These are phyloP conservation scores for Formica selysi DNA, from an alignment of 1,140 invertebrate species.

Conservation along the genomic window DNA sequence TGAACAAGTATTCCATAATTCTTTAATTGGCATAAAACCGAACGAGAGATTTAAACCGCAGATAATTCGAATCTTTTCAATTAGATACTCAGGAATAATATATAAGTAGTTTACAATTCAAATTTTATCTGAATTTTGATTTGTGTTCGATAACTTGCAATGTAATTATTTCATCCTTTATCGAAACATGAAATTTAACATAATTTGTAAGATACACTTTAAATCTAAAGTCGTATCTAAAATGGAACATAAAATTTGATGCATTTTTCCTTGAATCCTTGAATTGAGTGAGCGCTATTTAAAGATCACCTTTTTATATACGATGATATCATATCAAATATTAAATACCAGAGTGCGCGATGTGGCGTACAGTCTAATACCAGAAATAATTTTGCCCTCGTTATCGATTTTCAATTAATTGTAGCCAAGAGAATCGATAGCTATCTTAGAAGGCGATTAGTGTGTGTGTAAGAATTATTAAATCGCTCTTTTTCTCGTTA, in stretches of 20 bases:
- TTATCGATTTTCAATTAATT: conserved; percentile 81
- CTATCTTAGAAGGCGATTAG: conserved; percentile 67
- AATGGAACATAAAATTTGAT: neutral
- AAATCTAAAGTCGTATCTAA: too few relatives aligned
- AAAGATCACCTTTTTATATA: neutral
- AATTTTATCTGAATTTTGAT: neutral
- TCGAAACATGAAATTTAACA: neutral
- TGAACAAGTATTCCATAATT: neutral
- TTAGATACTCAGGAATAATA: neutral
- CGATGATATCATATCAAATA: neutral
- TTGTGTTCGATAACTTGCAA: neutral
- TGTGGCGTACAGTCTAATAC: conserved; percentile 15
- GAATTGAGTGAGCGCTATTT: neutral
- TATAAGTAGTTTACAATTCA: neutral
- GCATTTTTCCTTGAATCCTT: neutral
- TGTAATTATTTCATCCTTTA: neutral
- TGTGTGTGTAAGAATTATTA: conserved; percentile 79
- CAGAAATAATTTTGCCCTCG: conserved; percentile 66
- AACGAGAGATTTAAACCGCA: neutral
- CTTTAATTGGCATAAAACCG: conserved; percentile 3
- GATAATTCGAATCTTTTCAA: neutral
- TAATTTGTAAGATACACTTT: too few relatives aligned
- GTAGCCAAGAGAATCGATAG: conserved; percentile 77
- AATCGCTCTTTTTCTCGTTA: conserved; percentile 72
- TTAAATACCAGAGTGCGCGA: neutral